Evolutionary conservation across 2,113 vertebrate species (phyloP), one percentile per base, ranked within the genome.

Genomic region (Vicugna pacos): DNA sequence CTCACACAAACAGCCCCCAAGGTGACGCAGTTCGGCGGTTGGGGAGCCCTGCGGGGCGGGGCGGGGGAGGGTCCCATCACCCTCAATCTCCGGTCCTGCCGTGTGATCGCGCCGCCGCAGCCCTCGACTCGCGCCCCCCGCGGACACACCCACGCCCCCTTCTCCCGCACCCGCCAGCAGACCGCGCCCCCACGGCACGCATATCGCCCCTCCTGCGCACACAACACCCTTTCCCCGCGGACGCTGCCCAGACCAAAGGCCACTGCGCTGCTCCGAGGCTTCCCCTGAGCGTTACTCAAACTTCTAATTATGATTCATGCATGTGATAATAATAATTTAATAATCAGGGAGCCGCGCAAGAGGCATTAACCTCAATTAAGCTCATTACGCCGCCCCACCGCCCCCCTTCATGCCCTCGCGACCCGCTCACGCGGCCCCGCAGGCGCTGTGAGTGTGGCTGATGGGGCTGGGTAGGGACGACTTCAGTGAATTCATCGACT

Each of bases 291-390:
- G 96, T 97, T 98, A 98, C 98, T 99, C 98, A 98, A 98, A 98
- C 98, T 99, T 99, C 99, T 99, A 99, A 99, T 99, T 99, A 99
- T 99, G 99, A 99, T 99, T 99, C 99, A 99, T 99, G 99, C 95
- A 98, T 97, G 98, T 98, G 98, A 99, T 99, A 98, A 99, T 98
- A 99, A 99, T 99, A 99, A 99, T 99, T 99, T 99, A 99, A 99
- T 99, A 99, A 99, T 99, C 99, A 98, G 98, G 98, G 98, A 99
- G 98, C 98, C 98, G 98, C 98, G 98, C 98, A 97, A 98, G 99
- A 98, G 98, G 99, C 99, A 99, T 99, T 99, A 99, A 99, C 99
- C 99, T 99, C 99, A 99, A 99, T 99, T 99, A 99, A 98, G 99
- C 99, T 99, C 99, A 99, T 99, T 99, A 99, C 80, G 50, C 98